Conservation (phyloP, 2,113 vertebrate species). For the Ramphastos sulfuratus region DNA sequence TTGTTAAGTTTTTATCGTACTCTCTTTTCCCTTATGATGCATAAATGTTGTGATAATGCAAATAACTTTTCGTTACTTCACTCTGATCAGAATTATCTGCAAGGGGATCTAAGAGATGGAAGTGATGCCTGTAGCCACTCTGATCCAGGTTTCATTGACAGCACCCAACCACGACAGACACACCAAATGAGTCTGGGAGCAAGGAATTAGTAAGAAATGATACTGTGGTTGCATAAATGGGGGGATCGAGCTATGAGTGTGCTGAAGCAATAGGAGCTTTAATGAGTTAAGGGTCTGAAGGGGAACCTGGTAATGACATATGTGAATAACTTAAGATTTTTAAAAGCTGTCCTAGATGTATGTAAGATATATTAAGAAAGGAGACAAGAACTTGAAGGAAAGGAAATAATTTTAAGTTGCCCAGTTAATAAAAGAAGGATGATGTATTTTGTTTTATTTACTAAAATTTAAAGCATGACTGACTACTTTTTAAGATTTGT, state of each 20-base stretch:
- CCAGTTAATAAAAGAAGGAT: neutral
- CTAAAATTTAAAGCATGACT: neutral
- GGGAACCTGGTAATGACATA: neutral
- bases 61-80: neutral
- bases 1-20: neutral
- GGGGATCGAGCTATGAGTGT: neutral
- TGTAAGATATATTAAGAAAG: neutral
- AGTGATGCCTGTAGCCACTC: neutral
- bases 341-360: neutral
- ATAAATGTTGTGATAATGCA: neutral
- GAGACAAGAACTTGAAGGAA: neutral
- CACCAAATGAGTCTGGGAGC: fast-evolving
- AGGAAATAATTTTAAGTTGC: neutral
- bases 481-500: no score
- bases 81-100: neutral
- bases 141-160: neutral
- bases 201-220: neutral
- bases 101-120: neutral
- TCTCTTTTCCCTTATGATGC: neutral
- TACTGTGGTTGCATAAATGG: neutral
- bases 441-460: neutral
- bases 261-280: neutral
- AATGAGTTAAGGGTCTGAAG: neutral
- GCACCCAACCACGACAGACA: neutral
- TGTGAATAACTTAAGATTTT: neutral